Conservation (phyloP, 2,113 vertebrate species). For the Peromyscus californicus region DNA sequence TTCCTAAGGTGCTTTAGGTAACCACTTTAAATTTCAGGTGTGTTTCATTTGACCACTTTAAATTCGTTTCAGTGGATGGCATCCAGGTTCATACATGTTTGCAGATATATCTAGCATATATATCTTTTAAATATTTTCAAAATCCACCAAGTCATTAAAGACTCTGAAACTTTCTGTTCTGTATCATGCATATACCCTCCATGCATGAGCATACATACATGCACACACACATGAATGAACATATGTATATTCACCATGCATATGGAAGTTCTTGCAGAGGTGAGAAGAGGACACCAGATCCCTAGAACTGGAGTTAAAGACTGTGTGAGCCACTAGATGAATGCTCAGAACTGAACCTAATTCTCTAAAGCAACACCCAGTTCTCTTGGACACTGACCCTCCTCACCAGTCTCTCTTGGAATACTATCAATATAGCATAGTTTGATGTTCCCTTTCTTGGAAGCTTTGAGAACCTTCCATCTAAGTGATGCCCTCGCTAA, state of each 20-base stretch:
- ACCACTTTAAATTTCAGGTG: background rate
- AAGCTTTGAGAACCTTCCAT: constrained; percentile 14
- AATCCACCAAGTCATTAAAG: background rate
- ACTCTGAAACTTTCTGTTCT: background rate
- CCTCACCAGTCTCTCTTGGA: background rate
- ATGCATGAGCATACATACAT: background rate
- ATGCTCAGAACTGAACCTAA: no score
- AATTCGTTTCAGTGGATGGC: background rate
- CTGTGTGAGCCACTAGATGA: no score
- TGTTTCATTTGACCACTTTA: background rate
- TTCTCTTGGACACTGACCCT: background rate
- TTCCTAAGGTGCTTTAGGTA: background rate
- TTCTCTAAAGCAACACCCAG: background rate
- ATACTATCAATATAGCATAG: background rate
- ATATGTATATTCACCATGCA: no score
- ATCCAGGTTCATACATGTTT: background rate
- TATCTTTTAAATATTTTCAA: background rate
- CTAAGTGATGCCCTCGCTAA: background rate
- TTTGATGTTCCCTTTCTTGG: background rate
- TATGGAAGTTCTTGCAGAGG: background rate
- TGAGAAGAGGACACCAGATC: background rate
- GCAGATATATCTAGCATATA: background rate
- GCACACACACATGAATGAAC: background rate
- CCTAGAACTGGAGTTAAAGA: background rate
- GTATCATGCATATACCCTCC: background rate